Evolutionary conservation across 2,888 invertebrate genomes (phyloP), one percentile per base, ranked within the genome.

Genomic region (Scrobipalpa atriplicella): DNA sequence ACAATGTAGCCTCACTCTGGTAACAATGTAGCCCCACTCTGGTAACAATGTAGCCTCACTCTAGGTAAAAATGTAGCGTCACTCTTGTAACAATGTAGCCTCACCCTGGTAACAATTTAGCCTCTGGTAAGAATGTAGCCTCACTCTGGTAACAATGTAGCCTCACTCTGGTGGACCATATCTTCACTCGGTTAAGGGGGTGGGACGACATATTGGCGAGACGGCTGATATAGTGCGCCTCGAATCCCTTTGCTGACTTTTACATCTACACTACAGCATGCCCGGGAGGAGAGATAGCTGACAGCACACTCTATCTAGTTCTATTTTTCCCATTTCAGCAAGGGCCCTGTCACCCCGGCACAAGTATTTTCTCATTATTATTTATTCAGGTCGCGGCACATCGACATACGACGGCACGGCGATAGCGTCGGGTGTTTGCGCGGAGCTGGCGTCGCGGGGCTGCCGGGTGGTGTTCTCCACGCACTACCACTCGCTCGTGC

Each of bases 341-440:
- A n/a, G n/a, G n/a, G n/a, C n/a, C n/a, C n/a, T n/a, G n/a, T n/a
- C n/a, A n/a, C n/a, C n/a, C n/a, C 29, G 29, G 29, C 29, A 29
- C 5, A 29, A 29, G 5, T 5, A 5, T 62, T 10, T 43, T 16
- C 19, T 18, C 10, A 1, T 51, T 52, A 38, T 0, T 54, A 5
- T 16, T 9, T 21, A 9, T 2, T 10, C 73, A 95, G 96, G 98
- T 63, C 95, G 99, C 69, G 99, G 98, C 63, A 99, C 99, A 0
- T 98, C 99, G 0, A 99, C 99, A 0, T 98, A 98, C 87, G 99
- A 99, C 92, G 99, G 99, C 64, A 98, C 98, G 9, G 99, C 99
- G 1, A 98, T 99, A 72, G 99, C 99, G 0, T 96, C 96, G 3
- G 96, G 98, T 7, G 99, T 99, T 41, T 96, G 99, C 51, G 94